Conservation (phyloP, 2,797 vertebrate genomes). For the Falco cherrug region DNA sequence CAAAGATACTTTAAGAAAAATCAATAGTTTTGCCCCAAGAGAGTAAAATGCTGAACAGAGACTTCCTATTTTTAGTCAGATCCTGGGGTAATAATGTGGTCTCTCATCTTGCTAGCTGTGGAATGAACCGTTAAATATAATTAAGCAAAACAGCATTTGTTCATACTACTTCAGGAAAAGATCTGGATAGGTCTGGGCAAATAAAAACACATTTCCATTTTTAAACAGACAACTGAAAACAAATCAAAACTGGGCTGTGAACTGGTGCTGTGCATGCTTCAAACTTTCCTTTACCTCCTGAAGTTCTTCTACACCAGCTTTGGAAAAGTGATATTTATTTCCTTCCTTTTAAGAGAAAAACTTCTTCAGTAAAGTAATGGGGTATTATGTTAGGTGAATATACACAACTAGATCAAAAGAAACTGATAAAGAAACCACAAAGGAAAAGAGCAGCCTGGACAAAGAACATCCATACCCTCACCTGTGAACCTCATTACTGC, state of each 20-base stretch:
- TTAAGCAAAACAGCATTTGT: background rate
- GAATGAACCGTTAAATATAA: background rate
- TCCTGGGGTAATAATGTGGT: background rate
- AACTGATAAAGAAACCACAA: background rate
- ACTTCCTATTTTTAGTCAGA: conserved; percentile 2
- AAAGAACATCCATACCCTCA: background rate
- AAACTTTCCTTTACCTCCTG: background rate
- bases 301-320: background rate
- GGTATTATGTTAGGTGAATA: background rate
- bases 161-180: background rate
- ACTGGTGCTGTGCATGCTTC: background rate
- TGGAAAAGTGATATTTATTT: background rate
- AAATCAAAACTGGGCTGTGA: background rate
- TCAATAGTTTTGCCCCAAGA: background rate
- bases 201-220: background rate
- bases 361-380: background rate
- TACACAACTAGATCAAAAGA: background rate
- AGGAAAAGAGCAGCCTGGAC: background rate
- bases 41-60: background rate
- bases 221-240: background rate
- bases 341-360: background rate
- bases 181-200: background rate
- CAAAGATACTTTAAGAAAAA: conserved; percentile 21
- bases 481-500: background rate
- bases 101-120: background rate